Conservation (phyloP, 2,888 invertebrate genomes). For the Deilephila porcellus region DNA sequence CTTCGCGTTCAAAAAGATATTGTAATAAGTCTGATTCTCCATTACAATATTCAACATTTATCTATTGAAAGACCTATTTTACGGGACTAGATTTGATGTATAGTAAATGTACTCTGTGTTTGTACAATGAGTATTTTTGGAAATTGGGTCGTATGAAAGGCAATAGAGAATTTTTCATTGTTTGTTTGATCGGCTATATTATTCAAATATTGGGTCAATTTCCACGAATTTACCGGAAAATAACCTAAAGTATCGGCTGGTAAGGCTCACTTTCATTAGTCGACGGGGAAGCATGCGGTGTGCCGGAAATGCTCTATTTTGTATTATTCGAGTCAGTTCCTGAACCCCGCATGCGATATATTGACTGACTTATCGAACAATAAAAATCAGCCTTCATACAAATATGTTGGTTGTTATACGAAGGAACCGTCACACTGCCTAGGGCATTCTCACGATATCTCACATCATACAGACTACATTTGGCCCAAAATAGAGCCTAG, state of each 20-base stretch:
- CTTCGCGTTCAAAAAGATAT: neutral
- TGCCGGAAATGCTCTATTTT: too few relatives aligned
- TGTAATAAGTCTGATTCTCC: neutral
- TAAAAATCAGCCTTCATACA: neutral
- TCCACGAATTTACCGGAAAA: neutral
- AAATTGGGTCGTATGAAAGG: conserved; percentile 6
- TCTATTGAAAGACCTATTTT: conserved; percentile 1
- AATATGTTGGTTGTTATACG: neutral
- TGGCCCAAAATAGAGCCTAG: neutral
- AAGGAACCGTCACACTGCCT: neutral
- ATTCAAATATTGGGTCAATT: conserved; percentile 4
- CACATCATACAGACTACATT: neutral
- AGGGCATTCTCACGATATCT: neutral
- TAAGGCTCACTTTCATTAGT: neutral
- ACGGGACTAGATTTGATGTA: neutral
- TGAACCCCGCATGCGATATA: too few relatives aligned
- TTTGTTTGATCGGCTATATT: neutral
- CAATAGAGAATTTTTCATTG: neutral
- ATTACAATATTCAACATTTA: neutral
- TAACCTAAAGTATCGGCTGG: neutral
- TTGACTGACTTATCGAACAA: too few relatives aligned
- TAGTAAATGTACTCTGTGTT: conserved; percentile 12
- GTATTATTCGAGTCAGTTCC: too few relatives aligned
- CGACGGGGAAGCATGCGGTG: too few relatives aligned
- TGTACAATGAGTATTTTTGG: conserved; percentile 7